Conservation (phyloP, 1,140 invertebrate genomes). For the Uloborus diversus region DNA sequence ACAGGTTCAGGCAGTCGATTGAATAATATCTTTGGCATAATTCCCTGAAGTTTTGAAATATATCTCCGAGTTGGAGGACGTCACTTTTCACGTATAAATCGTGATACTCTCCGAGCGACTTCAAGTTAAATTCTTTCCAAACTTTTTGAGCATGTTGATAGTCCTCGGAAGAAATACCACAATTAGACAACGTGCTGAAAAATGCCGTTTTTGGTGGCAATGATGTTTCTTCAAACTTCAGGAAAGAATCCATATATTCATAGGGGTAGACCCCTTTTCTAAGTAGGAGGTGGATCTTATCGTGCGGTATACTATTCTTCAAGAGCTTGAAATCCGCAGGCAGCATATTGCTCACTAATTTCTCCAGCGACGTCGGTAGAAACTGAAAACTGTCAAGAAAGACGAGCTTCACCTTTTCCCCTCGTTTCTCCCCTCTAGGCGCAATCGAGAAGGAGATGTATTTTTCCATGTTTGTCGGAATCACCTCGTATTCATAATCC, state of each 20-base stretch:
- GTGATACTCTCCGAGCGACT: not conserved
- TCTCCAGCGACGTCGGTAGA: too few species aligned
- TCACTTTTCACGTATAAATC: not conserved
- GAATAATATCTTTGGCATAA: not conserved
- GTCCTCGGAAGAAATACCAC: not conserved
- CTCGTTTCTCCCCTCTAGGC: too few species aligned
- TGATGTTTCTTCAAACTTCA: not conserved
- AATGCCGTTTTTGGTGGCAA: not conserved
- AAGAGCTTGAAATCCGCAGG: too few species aligned
- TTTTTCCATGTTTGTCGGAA: too few species aligned
- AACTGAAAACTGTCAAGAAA: too few species aligned
- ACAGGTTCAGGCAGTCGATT: not conserved
- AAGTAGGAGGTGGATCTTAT: not conserved
- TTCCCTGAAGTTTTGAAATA: not conserved
- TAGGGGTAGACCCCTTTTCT: not conserved
- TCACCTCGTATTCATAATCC: too few species aligned
- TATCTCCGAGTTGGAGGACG: not conserved
- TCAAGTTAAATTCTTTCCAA: not conserved
- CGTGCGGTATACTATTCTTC: too few species aligned
- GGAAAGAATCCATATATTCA: not conserved
- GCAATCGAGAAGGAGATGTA: too few species aligned
- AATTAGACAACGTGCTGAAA: not conserved
- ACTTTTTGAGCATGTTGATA: not conserved
- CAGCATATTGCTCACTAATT: too few species aligned
- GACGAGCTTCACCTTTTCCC: too few species aligned